Percentiles rank a stretch among this genome's conserved stretches.
These are phyloP conservation scores for Syritta pipiens DNA, from an alignment of 2,888 invertebrate genomes.

Conservation along the genomic window DNA sequence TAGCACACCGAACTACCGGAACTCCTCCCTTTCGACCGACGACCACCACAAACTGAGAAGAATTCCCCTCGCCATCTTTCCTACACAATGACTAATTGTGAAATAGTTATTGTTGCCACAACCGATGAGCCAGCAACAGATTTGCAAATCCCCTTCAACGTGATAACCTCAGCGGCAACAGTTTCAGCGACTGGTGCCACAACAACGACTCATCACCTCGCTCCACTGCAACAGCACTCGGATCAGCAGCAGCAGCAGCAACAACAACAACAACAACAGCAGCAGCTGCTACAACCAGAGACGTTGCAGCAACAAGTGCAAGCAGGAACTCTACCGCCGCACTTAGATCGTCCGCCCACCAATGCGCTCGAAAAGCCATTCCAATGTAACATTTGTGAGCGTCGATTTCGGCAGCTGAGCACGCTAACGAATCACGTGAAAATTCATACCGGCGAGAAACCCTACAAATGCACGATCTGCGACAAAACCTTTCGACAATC, in stretches of 20 bases:
- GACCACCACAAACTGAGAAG: conserved; percentile 5
- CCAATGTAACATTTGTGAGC: conserved; percentile 79
- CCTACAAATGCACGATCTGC: conserved; percentile 79
- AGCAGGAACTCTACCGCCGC: conserved; percentile 40
- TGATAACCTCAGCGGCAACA: conserved; percentile 76
- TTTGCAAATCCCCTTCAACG: conserved; percentile 76
- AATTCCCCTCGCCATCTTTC: conserved; percentile 23
- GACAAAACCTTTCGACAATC: conserved; percentile 80
- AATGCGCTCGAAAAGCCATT: conserved; percentile 78
- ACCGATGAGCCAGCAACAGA: conserved; percentile 74
- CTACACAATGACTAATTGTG: conserved; percentile 77
- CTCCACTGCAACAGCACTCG: conserved; percentile 52
- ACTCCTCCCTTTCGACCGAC: no score
- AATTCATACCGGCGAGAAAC: conserved; percentile 79
- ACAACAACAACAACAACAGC: conserved; percentile 72
- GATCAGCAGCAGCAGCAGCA: conserved; percentile 74
- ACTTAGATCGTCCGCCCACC: conserved; percentile 67
- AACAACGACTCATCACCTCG: conserved; percentile 74
- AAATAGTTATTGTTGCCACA: conserved; percentile 77
- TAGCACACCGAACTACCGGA: background rate
- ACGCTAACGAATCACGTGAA: conserved; percentile 79
- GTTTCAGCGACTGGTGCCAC: conserved; percentile 78
- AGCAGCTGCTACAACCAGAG: conserved; percentile 72
- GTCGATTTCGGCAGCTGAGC: conserved; percentile 79
- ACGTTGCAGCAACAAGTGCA: conserved; percentile 54